Evolutionary conservation across 2,888 invertebrate genomes (phyloP), one percentile per base, ranked within the genome.

Genomic region (Lochmaea capreae): DNA sequence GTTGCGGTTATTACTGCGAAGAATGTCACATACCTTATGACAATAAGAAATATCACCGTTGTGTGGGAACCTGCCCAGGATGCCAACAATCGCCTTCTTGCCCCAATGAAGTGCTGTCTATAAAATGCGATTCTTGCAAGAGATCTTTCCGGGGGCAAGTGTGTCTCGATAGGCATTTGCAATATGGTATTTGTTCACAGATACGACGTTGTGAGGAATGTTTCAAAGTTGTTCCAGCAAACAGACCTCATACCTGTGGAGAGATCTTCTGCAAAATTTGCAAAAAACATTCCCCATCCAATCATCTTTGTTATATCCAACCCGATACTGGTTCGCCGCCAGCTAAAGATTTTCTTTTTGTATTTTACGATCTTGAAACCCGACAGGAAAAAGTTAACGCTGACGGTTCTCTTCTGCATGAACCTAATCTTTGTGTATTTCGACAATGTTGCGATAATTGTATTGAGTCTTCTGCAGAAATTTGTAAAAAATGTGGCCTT

Each of bases 1-100:
- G 72, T 10, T 77, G 77, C 49, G 42, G 12, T 2, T 83, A 82
- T 73, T 81, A 72, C 65, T 83, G 82, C 66, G 79, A 79, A 65
- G 42, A 57, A 39, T 81, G 81, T 70, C 74, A 79, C 59, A 66
- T 72, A 12, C 76, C 79, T 2, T 81, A 75, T 65, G 59, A 80
- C 16, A 14, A 65, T 10, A 78, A 76, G 33, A 54, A 49, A 18
- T 33, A 59, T 2, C 73, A 74, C 65, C 54, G 63, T 18, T 76
- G 74, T 59, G 69, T n/a, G 62, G 67, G 26, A 18, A 71, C 78
- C 3, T 67, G 70, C 8, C 58, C 67, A 6, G 61, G 46, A 4
- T 69, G 69, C 33, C 42, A 22, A 8, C 62, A 62, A 2, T 4
- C 71, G 5, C 76, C 76, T 11, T 11, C 68, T 42, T 80, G 78